A percentile compares a stretch with the other conserved stretches of the same genome.
phyloP scores from a whole-genome alignment of 1,140 invertebrate genomes.

The Musca domestica region DNA sequence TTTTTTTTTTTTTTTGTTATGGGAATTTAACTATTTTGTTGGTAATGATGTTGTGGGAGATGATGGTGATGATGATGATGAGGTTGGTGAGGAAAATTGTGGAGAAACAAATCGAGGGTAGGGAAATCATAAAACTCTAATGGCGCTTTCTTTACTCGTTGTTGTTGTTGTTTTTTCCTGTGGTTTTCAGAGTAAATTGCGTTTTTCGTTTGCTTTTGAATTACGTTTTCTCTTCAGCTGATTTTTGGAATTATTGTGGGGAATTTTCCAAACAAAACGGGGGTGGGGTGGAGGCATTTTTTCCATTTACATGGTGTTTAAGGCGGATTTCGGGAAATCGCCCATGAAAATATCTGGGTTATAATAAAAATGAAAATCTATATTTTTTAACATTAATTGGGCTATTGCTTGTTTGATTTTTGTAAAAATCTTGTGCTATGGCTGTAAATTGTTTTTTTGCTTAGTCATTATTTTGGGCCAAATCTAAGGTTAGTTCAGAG shows the following conservation, averaged over 20 bases:
- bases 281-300: too few species aligned
- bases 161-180: not conserved
- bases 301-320: not conserved
- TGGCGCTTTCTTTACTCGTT: constrained; percentile 3
- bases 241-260: not conserved
- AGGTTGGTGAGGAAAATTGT: too few species aligned
- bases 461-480: not conserved
- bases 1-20: constrained; percentile 18
- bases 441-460: not conserved
- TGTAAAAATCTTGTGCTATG: constrained; percentile 15
- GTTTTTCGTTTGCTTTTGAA: constrained; percentile 52
- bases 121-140: not conserved
- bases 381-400: constrained; percentile 23
- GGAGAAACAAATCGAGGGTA: too few species aligned
- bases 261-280: not conserved
- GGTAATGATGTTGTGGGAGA: not conserved
- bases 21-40: constrained; percentile 9
- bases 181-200: constrained; percentile 38
- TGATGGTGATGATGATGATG: too few species aligned
- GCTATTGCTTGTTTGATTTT: constrained; percentile 25
- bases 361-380: constrained; percentile 14
- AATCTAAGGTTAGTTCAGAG: too few species aligned
- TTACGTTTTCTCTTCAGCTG: not conserved
- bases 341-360: not conserved
- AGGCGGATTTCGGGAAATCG: constrained; percentile 4